These are phyloP conservation scores for Tenodera sinensis DNA, from an alignment of 2,888 invertebrate genomes.

Conservation along the genomic window DNA sequence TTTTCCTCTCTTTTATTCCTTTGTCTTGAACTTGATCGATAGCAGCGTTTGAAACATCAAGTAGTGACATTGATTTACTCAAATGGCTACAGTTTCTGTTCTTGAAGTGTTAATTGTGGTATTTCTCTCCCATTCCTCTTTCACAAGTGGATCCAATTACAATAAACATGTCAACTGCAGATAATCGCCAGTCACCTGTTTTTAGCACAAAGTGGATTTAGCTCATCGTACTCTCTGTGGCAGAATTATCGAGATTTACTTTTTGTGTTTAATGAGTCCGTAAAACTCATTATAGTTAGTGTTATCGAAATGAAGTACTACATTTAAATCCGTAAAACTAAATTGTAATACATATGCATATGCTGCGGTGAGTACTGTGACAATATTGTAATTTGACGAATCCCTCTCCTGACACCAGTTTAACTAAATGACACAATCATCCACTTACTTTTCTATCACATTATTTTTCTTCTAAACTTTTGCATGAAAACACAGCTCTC, in stretches of 20 bases:
- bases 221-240: neutral
- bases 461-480: too few relatives aligned
- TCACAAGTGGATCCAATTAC: neutral
- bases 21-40: neutral
- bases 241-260: neutral
- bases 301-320: too few relatives aligned
- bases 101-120: neutral
- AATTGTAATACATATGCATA: too few relatives aligned
- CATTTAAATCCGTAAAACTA: too few relatives aligned
- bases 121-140: neutral
- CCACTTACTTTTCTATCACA: too few relatives aligned
- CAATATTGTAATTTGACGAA: too few relatives aligned
- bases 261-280: too few relatives aligned
- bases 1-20: neutral
- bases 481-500: too few relatives aligned
- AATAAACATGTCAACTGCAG: neutral
- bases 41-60: neutral
- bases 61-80: neutral
- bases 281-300: too few relatives aligned
- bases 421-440: too few relatives aligned
- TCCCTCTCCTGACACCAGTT: too few relatives aligned
- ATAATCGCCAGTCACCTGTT: neutral
- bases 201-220: neutral
- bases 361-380: too few relatives aligned
- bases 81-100: neutral